Evolutionary conservation across 2,113 vertebrate species (phyloP).

Genomic region (Bufo bufo): DNA sequence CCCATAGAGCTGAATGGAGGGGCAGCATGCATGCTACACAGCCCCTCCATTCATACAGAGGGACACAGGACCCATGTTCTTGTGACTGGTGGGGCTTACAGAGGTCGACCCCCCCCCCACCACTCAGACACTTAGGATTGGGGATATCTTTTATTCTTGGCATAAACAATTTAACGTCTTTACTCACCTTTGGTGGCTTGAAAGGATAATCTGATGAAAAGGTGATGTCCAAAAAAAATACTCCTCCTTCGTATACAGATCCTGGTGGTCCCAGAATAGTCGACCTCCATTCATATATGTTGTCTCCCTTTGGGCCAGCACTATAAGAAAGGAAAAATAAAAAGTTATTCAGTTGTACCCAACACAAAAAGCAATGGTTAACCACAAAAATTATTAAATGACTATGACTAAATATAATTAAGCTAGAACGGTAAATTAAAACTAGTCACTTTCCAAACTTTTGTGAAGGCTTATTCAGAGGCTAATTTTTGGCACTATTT

Average conservation of each 20-base stretch:
- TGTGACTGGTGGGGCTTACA: too few species aligned
- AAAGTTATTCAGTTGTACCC: not conserved
- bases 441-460: too few species aligned
- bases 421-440: not conserved
- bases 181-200: conserved; percentile 94
- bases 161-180: not conserved
- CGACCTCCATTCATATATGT: conserved; percentile 98
- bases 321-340: conserved; percentile 68
- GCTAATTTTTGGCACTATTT: too few species aligned
- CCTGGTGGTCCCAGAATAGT: conserved; percentile 96
- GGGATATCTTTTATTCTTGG: too few species aligned
- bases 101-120: too few species aligned
- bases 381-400: not conserved
- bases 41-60: too few species aligned
- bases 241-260: conserved; percentile 94
- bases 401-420: not conserved
- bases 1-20: too few species aligned
- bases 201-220: conserved; percentile 98
- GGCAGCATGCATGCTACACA: too few species aligned
- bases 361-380: not conserved
- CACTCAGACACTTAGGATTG: too few species aligned
- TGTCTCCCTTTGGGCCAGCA: conserved; percentile 95
- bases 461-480: too few species aligned
- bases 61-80: too few species aligned
- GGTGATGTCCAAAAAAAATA: conserved; percentile 97